Conservation (phyloP, 2,113 vertebrate species). For the Mirza zaza region DNA sequence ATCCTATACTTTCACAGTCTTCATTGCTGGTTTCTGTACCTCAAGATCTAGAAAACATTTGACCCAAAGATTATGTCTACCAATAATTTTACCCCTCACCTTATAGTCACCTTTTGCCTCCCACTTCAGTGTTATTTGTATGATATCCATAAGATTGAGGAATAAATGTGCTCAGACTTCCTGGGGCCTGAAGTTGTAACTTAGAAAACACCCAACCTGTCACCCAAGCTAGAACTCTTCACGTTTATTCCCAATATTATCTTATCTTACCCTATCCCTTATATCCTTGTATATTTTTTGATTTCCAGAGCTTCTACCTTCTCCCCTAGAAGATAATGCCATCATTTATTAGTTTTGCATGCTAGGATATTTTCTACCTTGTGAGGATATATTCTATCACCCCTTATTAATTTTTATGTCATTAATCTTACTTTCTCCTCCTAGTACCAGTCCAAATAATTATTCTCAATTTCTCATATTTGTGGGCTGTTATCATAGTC, state of each 20-base stretch:
- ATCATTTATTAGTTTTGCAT: neutral
- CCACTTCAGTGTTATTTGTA: neutral
- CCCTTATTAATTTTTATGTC: neutral
- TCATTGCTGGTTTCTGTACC: neutral
- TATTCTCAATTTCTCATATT: neutral
- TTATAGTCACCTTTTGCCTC: neutral
- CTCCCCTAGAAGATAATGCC: neutral
- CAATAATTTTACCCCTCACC: neutral
- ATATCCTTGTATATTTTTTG: neutral
- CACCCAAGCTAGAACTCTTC: neutral
- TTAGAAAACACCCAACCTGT: neutral
- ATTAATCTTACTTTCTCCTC: neutral
- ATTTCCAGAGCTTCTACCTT: neutral
- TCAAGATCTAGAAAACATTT: neutral
- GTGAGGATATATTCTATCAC: neutral
- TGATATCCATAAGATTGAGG: neutral
- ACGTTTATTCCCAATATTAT: neutral
- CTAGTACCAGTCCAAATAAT: neutral
- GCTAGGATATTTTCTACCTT: conserved; percentile 4
- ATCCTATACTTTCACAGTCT: neutral
- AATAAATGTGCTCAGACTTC: neutral
- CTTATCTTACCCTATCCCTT: neutral
- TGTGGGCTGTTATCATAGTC: neutral
- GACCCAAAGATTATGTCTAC: neutral
- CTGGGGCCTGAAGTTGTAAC: neutral